Evolutionary conservation across 2,113 vertebrate species (phyloP).

Genomic region (human (Homo sapiens)): DNA sequence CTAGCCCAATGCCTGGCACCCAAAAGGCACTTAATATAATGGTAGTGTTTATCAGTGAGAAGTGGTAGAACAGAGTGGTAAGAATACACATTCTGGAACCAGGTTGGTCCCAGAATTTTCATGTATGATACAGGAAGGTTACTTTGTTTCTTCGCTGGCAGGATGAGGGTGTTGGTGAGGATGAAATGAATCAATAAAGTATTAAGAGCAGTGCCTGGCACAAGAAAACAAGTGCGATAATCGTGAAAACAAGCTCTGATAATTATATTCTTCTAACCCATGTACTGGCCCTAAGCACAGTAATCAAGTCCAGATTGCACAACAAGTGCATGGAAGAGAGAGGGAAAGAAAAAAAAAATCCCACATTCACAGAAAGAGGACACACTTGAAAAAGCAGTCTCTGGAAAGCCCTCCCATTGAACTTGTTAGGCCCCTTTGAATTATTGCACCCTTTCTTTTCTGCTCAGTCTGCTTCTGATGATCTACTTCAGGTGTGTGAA

Average conservation of each 20-base stretch:
- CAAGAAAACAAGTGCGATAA: not conserved
- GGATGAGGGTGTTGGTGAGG: not conserved
- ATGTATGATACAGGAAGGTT: constrained; percentile 21
- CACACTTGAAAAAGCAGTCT: constrained; percentile 4
- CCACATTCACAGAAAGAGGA: not conserved
- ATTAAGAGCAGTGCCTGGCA: not conserved
- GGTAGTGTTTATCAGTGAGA: constrained; percentile 22
- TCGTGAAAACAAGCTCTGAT: not conserved
- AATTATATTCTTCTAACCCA: constrained; percentile 23
- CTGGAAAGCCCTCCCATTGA: constrained; percentile 9
- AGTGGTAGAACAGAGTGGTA: not conserved
- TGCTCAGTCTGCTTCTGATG: constrained; percentile 31
- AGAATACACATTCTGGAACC: constrained; percentile 34
- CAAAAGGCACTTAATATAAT: constrained; percentile 55
- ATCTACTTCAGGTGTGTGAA: constrained; percentile 19
- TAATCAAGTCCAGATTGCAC: constrained; percentile 18
- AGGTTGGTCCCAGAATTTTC: not conserved
- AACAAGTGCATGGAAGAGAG: not conserved
- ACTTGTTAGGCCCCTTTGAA: not conserved
- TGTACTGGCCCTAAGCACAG: not conserved
- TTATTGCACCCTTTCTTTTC: constrained; percentile 10
- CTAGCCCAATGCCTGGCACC: not conserved
- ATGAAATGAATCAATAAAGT: constrained; percentile 35
- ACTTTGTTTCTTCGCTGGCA: constrained; percentile 13
- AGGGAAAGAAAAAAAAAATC: not conserved